Base-by-base conservation (phyloP, 2,797 vertebrate genomes). In the Spinibarbus caldwelli region DNA sequence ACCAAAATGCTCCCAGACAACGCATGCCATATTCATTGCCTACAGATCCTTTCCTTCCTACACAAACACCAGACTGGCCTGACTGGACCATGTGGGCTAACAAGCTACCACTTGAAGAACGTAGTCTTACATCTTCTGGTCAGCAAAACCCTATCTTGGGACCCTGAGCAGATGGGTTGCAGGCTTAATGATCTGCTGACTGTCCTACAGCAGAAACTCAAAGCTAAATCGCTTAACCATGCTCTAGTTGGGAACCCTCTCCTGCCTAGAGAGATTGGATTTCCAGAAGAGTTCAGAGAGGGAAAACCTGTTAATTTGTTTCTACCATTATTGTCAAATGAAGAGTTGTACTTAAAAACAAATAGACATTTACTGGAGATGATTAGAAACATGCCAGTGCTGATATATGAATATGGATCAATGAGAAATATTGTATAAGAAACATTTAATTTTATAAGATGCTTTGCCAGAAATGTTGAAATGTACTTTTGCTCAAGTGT, bases 301-400 rank as follows among this genome's bases (percentile, higher is more conserved):
- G 94, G 95, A 0, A 94, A 97, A 83, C 94, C 95, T 2, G 92
- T 97, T 78, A 98, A 99, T 90, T 96, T 99, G 88, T 97, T 99
- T 91, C 91, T 94, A 83, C 94, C 95, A 17, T 93, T n/a, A n/a
- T n/a, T 96, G 89, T 93, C 94, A 1, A 93, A 93, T 72, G 82
- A 93, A n/a, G 92, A 94, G 0, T 68, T 95, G 54, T 96, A 97
- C 91, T 93, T 89, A 64, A 62, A n/a, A n/a, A 94, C 95, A 0
- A 59, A 95, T n/a, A 90, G 89, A 85, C 96, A 96, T 0, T 96
- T 98, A 86, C 93, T 96, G 0, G 97, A 99, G 90, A 95, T 98
- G 93, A 93, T 97, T 38, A 96, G 86, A 93, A 99, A 99, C 3
- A 91, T 94, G 2, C 91, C 94, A 0, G 91, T 97, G 23, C 88